These are phyloP conservation scores for Thecophora atra DNA, from an alignment of 2,888 invertebrate genomes.

Conservation along the genomic window DNA sequence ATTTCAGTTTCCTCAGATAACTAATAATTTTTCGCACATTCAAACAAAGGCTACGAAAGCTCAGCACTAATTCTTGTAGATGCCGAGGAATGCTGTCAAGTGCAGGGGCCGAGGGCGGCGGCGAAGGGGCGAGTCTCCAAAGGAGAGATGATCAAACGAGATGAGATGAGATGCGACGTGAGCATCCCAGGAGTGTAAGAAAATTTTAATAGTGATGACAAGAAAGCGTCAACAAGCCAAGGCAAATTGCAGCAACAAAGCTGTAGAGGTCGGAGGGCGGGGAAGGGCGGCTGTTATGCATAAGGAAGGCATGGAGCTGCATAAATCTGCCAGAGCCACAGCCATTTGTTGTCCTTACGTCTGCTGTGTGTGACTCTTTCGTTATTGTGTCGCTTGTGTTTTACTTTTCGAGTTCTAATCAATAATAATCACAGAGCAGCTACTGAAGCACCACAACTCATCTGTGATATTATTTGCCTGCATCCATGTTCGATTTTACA, in stretches of 20 bases:
- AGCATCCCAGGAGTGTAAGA: slow-evolving; percentile 18
- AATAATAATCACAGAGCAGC: no score
- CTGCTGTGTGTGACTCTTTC: no score
- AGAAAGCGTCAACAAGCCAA: slow-evolving; percentile 33
- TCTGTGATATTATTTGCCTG: no score
- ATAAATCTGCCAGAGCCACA: neutral
- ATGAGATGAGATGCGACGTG: neutral
- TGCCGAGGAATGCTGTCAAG: neutral
- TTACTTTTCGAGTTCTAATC: no score
- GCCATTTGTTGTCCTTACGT: no score
- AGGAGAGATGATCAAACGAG: neutral
- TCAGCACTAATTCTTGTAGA: neutral
- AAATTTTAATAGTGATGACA: slow-evolving; percentile 35
- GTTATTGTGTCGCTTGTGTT: no score
- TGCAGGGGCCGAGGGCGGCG: neutral
- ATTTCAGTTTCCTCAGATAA: slow-evolving; percentile 35
- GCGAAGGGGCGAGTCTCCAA: neutral
- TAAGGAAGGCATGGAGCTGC: slow-evolving; percentile 1
- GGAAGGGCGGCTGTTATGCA: neutral
- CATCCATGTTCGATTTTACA: no score
- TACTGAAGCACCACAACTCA: no score
- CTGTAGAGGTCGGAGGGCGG: neutral
- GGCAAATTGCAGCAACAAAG: neutral
- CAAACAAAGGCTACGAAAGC: slow-evolving; percentile 20
- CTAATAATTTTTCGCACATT: slow-evolving; percentile 30